phyloP scores from a whole-genome alignment of 2,113 vertebrate species.

The Ammospiza nelsoni region DNA sequence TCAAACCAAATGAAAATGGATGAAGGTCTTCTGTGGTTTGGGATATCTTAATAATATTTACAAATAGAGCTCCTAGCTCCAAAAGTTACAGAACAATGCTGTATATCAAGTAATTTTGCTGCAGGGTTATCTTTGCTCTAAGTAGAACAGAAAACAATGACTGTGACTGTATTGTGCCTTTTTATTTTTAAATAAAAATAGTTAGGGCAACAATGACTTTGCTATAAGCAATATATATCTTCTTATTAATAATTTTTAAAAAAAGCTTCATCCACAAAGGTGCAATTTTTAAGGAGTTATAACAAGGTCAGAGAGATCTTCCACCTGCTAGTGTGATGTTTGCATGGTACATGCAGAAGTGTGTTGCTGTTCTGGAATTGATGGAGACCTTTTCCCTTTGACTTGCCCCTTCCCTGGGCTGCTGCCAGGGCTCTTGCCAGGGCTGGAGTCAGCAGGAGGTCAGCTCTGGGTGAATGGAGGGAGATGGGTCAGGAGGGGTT shows the following conservation, averaged over 20 bases:
- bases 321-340: neutral
- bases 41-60: neutral
- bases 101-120: neutral
- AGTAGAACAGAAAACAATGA: neutral
- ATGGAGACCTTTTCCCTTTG: fast-evolving
- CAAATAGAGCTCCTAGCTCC: neutral
- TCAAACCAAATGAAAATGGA: neutral
- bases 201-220: neutral
- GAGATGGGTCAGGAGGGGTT: neutral
- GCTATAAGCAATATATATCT: neutral
- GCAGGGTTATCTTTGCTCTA: neutral
- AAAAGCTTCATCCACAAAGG: neutral
- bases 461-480: neutral
- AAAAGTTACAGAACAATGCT: neutral
- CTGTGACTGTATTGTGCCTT: neutral
- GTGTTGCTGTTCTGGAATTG: neutral
- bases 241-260: neutral
- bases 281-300: neutral
- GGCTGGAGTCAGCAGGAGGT: neutral
- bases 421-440: neutral
- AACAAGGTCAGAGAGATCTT: neutral
- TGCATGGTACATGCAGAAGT: neutral
- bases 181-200: neutral
- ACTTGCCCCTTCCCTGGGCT: neutral
- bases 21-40: neutral